Conservation (phyloP, 2,888 invertebrate species). For the Agapostemon virescens region DNA sequence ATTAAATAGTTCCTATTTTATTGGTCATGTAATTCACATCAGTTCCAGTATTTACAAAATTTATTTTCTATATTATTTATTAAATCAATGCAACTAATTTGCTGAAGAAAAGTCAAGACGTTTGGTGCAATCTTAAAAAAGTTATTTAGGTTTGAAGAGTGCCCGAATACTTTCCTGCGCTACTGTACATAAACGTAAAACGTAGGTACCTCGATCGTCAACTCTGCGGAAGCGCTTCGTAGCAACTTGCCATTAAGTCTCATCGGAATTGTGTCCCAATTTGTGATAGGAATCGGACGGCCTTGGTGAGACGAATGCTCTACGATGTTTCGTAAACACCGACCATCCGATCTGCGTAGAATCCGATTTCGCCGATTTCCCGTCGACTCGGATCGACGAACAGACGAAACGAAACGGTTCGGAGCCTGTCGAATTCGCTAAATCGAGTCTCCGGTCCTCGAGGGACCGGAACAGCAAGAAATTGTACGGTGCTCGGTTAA, state of each 20-base stretch:
- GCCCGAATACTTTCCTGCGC: too few species aligned
- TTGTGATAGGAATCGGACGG: slow-evolving; percentile 47
- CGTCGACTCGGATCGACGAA: neutral
- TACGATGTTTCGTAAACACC: neutral
- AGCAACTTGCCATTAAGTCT: slow-evolving; percentile 53
- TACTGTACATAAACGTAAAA: slow-evolving; percentile 12
- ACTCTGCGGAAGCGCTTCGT: slow-evolving; percentile 45
- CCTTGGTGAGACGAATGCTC: slow-evolving; percentile 3
- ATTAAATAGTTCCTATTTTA: too few species aligned
- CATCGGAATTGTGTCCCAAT: slow-evolving; percentile 50
- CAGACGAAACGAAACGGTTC: neutral
- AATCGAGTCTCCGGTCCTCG: neutral
- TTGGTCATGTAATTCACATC: too few species aligned
- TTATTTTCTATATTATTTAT: too few species aligned
- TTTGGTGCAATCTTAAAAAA: too few species aligned
- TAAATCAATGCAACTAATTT: too few species aligned
- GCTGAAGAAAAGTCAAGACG: too few species aligned
- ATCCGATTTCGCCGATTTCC: slow-evolving; percentile 16
- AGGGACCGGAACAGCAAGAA: neutral
- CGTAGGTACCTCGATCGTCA: slow-evolving; percentile 23
- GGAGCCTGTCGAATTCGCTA: slow-evolving; percentile 8
- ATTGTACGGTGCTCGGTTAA: neutral
- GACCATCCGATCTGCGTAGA: neutral
- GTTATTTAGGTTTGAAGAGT: too few species aligned
- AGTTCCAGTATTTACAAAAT: too few species aligned